Evolutionary conservation across 2,888 invertebrate genomes (phyloP), one percentile per base, ranked within the genome.

Genomic region (Hypsopygia costalis): DNA sequence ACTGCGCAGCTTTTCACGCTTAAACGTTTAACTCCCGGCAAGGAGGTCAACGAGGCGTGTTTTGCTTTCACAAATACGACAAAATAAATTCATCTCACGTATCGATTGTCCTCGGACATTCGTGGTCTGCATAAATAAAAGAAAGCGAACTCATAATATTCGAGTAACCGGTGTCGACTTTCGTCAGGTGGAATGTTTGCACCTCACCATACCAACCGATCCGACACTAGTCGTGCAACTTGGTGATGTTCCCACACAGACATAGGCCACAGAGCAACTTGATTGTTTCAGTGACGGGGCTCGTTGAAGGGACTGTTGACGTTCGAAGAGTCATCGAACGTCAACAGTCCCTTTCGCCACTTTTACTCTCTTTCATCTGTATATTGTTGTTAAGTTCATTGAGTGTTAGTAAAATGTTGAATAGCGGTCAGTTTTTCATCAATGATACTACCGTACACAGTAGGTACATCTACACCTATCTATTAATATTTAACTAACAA

Each of bases 31-130:
- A 73, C 71, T 67, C 62, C 56, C 58, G 68, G 58, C 80, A 86
- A 87, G 81, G 82, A 79, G 86, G 88, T 85, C 87, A 86, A 65
- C 62, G 69, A 74, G 76, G 75, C 81, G 68, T 69, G 81, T 81
- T 79, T 78, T 80, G 87, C 87, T 87, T 88, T 88, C 87, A 87
- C 87, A 86, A 87, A 86, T 73, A 85, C 78, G 80, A 83, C 82
- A 78, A 87, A 88, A 86, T 87, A 85, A 87, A 88, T 88, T 87
- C 88, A 79, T 80, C 78, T 82, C 88, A 88, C 87, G 87, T 87
- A 86, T 86, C 72, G 87, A 87, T 86, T 86, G 86, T 87, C 87
- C 87, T 81, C 85, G 60, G 74, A 69, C 72, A 69, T 65, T 80
- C 72, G 70, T 74, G 74, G 75, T 69, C 74, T 78, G 81, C 78